Conservation (phyloP, 1,140 invertebrate species). For the Trichogramma pretiosum region DNA sequence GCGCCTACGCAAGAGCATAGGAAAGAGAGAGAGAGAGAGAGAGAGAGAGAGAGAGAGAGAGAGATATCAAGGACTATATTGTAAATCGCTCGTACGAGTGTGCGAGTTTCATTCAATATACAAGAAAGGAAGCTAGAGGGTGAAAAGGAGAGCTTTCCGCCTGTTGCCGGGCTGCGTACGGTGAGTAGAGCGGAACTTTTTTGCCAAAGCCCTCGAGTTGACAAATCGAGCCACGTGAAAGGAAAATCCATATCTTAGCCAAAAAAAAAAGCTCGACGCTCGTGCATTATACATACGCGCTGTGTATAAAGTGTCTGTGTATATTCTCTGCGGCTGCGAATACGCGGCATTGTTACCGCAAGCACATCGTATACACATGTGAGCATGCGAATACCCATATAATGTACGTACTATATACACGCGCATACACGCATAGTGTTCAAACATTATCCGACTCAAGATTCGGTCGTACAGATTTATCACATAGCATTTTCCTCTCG, state of each 20-base stretch:
- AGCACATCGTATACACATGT: too few relatives aligned
- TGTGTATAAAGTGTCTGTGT: background rate
- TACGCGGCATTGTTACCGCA: too few relatives aligned
- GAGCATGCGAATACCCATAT: too few relatives aligned
- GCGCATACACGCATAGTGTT: background rate
- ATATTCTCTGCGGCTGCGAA: background rate
- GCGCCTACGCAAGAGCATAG: too few relatives aligned
- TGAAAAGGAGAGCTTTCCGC: slow-evolving; percentile 37
- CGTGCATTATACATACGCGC: background rate
- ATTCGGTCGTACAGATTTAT: slow-evolving; percentile 14
- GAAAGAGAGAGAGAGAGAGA: too few relatives aligned
- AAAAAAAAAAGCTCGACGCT: slow-evolving; percentile 7
- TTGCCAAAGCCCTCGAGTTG: slow-evolving; percentile 35
- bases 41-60: too few relatives aligned
- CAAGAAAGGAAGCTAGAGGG: too few relatives aligned
- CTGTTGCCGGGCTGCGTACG: too few relatives aligned
- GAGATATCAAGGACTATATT: too few relatives aligned
- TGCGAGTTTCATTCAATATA: too few relatives aligned
- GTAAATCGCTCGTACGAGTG: too few relatives aligned
- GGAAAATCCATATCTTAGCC: slow-evolving; percentile 37
- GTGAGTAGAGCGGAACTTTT: slow-evolving; percentile 33
- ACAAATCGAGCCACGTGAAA: slow-evolving; percentile 41
- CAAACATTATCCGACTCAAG: too few relatives aligned
- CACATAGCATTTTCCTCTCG: slow-evolving; percentile 11
- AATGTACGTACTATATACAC: background rate